A percentile compares a stretch with the other conserved stretches of the same genome.
Conservation (phyloP, 2,888 invertebrate species). For the Megamerina dolium region DNA sequence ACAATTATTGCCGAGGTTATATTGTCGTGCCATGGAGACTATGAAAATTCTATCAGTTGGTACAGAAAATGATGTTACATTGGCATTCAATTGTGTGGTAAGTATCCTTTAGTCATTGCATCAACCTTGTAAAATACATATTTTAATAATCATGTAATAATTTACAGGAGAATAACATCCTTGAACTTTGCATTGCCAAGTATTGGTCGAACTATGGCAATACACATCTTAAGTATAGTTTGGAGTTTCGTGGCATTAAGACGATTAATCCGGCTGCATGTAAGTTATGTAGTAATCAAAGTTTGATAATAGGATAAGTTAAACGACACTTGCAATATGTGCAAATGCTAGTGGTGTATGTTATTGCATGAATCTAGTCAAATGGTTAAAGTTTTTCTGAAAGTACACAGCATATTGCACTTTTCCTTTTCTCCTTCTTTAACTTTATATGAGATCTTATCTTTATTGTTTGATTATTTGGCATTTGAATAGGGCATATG, state of each 20-base stretch:
- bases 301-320: too few relatives aligned
- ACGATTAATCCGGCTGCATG: constrained; percentile 56
- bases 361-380: too few relatives aligned
- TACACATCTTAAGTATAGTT: constrained; percentile 63
- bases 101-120: constrained; percentile 28
- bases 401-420: too few relatives aligned
- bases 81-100: constrained; percentile 72
- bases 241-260: constrained; percentile 75
- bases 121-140: neutral
- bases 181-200: constrained; percentile 88
- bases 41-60: constrained; percentile 54
- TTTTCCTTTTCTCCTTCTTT: too few relatives aligned
- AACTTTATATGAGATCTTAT: too few relatives aligned
- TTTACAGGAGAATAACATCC: constrained; percentile 62
- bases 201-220: constrained; percentile 92
- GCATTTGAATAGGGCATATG: too few relatives aligned
- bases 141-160: neutral
- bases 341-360: too few relatives aligned
- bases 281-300: constrained; percentile 34
- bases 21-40: constrained; percentile 63
- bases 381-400: too few relatives aligned
- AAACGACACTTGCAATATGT: too few relatives aligned
- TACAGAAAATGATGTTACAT: constrained; percentile 62
- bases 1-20: constrained; percentile 73
- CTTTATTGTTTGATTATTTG: too few relatives aligned